These are phyloP conservation scores for Bombus pascuorum DNA, from an alignment of 1,140 invertebrate genomes.

Conservation along the genomic window DNA sequence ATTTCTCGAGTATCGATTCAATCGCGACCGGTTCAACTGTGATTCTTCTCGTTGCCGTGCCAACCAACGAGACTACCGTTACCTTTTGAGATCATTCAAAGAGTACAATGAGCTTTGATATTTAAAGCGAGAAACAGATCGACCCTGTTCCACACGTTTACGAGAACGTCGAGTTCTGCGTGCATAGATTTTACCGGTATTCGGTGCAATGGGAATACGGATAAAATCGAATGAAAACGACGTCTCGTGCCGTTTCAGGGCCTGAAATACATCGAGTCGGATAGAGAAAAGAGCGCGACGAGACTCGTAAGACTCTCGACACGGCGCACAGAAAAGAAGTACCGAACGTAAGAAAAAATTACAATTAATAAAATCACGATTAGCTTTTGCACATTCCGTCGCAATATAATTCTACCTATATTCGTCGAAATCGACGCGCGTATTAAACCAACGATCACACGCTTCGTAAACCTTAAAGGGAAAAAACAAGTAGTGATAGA, in stretches of 20 bases:
- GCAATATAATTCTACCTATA: not conserved
- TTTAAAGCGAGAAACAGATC: slow-evolving; percentile 14
- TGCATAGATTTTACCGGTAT: not conserved
- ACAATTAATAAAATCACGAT: slow-evolving; percentile 39
- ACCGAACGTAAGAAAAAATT: slow-evolving; percentile 4
- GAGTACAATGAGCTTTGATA: not conserved
- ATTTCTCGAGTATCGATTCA: slow-evolving; percentile 65
- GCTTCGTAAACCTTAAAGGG: slow-evolving; percentile 17
- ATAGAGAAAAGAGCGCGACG: slow-evolving; percentile 3
- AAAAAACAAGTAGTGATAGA: slow-evolving; percentile 2
- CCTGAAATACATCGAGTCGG: not conserved
- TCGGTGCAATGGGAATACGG: not conserved
- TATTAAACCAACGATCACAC: not conserved
- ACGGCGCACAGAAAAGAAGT: not conserved
- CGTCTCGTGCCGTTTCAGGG: not conserved
- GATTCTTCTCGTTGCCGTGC: not conserved
- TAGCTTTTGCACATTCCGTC: slow-evolving; percentile 6
- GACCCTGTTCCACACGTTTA: not conserved
- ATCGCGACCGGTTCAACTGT: not conserved
- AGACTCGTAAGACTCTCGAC: not conserved
- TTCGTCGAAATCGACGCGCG: not conserved
- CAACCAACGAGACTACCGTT: not conserved
- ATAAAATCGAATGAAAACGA: not conserved
- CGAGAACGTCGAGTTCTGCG: not conserved
- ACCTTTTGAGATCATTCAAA: slow-evolving; percentile 48